Evolutionary conservation across 2,888 invertebrate species (phyloP).

Genomic region (Lymantria monacha): DNA sequence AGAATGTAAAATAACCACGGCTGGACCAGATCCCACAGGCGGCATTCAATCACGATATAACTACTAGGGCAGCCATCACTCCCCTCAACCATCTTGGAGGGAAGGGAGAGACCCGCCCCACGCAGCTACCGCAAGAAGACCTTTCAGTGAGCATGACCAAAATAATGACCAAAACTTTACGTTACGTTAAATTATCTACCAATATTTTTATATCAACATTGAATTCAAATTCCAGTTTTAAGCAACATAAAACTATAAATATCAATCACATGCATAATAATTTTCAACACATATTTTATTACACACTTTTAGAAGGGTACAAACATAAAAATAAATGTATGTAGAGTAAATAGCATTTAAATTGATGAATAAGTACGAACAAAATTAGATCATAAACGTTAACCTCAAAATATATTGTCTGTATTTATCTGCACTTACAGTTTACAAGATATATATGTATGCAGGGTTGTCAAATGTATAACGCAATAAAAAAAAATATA

Average conservation of each 20-base stretch:
- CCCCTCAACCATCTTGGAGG: too few species aligned
- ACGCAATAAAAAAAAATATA: background rate
- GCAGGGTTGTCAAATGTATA: background rate
- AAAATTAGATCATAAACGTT: slow-evolving; percentile 20
- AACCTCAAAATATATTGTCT: slow-evolving; percentile 28
- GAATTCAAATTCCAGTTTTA: background rate
- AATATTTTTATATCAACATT: too few species aligned
- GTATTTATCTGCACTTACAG: background rate
- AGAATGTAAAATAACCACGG: too few species aligned
- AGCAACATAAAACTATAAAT: background rate
- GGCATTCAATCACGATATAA: too few species aligned
- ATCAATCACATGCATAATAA: slow-evolving; percentile 3
- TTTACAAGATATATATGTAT: background rate
- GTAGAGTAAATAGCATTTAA: slow-evolving; percentile 16
- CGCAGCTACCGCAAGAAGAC: too few species aligned
- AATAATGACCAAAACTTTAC: too few species aligned
- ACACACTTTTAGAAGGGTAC: slow-evolving; percentile 3
- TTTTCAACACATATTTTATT: slow-evolving; percentile 5
- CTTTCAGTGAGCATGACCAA: too few species aligned
- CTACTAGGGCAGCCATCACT: too few species aligned
- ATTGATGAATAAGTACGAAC: slow-evolving; percentile 8
- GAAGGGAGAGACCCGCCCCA: too few species aligned
- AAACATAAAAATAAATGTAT: slow-evolving; percentile 1
- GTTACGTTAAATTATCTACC: too few species aligned
- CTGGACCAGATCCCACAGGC: too few species aligned